Evolutionary conservation across 2,113 vertebrate species (phyloP).

Genomic region (Platanista minor): DNA sequence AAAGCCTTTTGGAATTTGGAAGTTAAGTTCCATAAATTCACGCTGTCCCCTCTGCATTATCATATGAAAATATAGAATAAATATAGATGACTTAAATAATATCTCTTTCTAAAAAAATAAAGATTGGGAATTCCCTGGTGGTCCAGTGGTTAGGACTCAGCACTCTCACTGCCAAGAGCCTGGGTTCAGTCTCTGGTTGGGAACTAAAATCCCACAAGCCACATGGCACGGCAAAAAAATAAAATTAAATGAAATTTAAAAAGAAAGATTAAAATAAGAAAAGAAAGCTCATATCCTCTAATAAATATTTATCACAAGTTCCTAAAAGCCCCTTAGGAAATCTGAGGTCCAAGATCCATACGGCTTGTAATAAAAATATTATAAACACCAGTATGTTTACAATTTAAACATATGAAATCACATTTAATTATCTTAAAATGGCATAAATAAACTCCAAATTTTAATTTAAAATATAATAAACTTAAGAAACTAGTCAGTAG

Average conservation of each 20-base stretch:
- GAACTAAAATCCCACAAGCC: too few species aligned
- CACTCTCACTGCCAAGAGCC: too few species aligned
- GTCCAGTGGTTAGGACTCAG: too few species aligned
- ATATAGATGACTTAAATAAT: background rate
- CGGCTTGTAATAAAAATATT: slow-evolving; percentile 16
- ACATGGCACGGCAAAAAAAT: too few species aligned
- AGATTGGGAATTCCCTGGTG: background rate
- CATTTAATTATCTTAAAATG: background rate
- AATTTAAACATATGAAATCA: background rate
- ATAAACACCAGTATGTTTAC: background rate
- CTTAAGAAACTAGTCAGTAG: background rate
- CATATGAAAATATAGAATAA: background rate
- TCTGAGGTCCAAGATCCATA: background rate
- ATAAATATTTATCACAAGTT: slow-evolving; percentile 32
- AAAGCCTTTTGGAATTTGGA: background rate
- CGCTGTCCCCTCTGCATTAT: background rate
- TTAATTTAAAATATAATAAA: slow-evolving; percentile 22
- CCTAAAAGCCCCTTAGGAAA: background rate
- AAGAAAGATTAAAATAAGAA: slow-evolving; percentile 22
- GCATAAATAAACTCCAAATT: background rate
- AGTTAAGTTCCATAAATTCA: background rate
- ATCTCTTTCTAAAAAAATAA: background rate
- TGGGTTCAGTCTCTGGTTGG: too few species aligned
- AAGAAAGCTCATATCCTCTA: background rate
- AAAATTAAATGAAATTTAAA: background rate